Percentiles rank a stretch among this genome's conserved stretches.
These are phyloP conservation scores for Pseudochirops corinnae DNA, from an alignment of 2,797 vertebrate species.

Conservation along the genomic window DNA sequence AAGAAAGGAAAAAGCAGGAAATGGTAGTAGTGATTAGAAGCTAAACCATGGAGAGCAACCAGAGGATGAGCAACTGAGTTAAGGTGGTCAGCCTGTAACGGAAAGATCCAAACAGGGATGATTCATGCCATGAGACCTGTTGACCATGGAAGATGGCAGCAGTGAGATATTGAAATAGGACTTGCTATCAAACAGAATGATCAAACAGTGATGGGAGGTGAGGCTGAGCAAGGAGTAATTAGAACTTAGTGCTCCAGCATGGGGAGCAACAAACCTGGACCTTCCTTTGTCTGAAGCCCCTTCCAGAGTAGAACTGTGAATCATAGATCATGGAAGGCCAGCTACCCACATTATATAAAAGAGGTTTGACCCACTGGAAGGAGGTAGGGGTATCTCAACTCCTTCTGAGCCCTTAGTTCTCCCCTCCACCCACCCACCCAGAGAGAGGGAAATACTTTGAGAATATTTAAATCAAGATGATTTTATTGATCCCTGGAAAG, in stretches of 20 bases:
- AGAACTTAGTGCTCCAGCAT: not conserved
- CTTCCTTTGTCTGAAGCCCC: not conserved
- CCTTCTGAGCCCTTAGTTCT: not conserved
- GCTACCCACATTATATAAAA: not conserved
- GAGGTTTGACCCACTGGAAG: not conserved
- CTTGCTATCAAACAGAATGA: not conserved
- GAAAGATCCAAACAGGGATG: not conserved
- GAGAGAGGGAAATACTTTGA: not conserved
- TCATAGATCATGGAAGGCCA: not conserved
- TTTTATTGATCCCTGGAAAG: not conserved
- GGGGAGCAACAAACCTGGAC: not conserved
- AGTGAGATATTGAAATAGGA: not conserved
- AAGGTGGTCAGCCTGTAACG: not conserved
- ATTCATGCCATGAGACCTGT: not conserved
- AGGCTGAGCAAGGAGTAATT: not conserved
- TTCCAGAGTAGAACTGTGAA: not conserved
- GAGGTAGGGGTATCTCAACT: not conserved
- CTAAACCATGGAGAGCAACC: not conserved
- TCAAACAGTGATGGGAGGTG: not conserved
- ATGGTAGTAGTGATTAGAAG: not conserved
- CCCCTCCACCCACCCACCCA: fast-evolving
- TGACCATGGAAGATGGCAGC: not conserved
- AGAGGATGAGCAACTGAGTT: not conserved
- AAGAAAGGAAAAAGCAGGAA: not conserved
- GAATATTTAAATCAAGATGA: not conserved